A percentile compares a stretch with the other conserved stretches of the same genome.
Conservation (phyloP, 2,113 vertebrate species). For the Gobius niger region DNA sequence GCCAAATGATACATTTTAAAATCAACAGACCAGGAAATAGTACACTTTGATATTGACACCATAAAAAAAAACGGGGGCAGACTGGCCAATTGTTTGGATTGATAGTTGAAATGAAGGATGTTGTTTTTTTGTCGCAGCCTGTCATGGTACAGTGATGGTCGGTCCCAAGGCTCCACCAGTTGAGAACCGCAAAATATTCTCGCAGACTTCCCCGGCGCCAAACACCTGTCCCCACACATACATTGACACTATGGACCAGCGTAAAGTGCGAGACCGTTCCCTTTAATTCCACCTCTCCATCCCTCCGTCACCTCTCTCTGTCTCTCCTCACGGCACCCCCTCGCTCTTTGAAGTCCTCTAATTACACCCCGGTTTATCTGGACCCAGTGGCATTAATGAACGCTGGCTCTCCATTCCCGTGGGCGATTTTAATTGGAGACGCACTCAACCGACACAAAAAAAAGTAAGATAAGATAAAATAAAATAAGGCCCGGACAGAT, state of each 20-base stretch:
- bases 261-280: slow-evolving; percentile 68
- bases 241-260: slow-evolving; percentile 7
- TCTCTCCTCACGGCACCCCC: slow-evolving; percentile 39
- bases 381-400: slow-evolving; percentile 67
- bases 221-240: background rate
- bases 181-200: too few species aligned
- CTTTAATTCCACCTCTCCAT: slow-evolving; percentile 44
- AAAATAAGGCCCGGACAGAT: slow-evolving; percentile 36
- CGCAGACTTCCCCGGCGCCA: too few species aligned
- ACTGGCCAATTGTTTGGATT: too few species aligned
- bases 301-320: slow-evolving; percentile 22
- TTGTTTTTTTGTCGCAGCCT: too few species aligned
- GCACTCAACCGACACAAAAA: slow-evolving; percentile 39
- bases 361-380: slow-evolving; percentile 64
- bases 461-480: too few species aligned
- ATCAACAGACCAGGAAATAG: too few species aligned
- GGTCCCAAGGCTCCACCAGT: too few species aligned
- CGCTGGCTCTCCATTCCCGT: slow-evolving; percentile 8
- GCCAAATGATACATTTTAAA: too few species aligned
- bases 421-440: slow-evolving; percentile 54
- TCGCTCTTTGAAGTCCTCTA: slow-evolving; percentile 65
- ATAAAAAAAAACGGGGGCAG: too few species aligned
- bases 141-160: too few species aligned
- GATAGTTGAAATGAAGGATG: too few species aligned
- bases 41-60: too few species aligned